Evolutionary conservation across 1,140 invertebrate species (phyloP), one percentile per base, ranked within the genome.

Genomic region (Apis cerana): DNA sequence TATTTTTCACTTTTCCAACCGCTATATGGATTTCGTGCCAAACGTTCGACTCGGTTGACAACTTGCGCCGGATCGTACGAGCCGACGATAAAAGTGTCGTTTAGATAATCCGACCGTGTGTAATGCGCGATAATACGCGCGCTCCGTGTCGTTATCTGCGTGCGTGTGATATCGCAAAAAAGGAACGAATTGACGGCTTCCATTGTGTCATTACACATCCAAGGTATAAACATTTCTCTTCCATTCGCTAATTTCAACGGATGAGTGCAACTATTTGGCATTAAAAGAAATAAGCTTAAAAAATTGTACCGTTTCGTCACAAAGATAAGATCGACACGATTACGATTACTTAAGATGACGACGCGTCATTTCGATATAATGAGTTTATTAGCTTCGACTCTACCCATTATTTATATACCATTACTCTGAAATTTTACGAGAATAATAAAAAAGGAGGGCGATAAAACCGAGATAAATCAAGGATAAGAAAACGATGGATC

Each of bases 1-100:
- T 84, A 77, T 69, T 65, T 87, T 87, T 87, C 86, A 84, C 82
- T 87, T 87, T 87, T 84, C 69, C 58, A 84, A 19, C 33, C 5
- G 33, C 69, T 87, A 74, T 81, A 84, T 69, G 68, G 74, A 87
- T 87, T 77, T 68, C 68, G 76, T 84, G 85, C 50, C 77, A 87
- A 84, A 68, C 78, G 64, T 64, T 69, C 75, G 50, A 61, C 67
- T 70, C 75, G 75, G 75, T 62, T 71, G 81, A 82, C 75, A 77
- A 61, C 58, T 78, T 62, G 56, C 65, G 27, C 75, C 17, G 81
- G 75, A 56, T 71, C 69, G 23, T 17, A 17, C 21, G 7, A 54
- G 5, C 52, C 43, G 59, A 12, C 65, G 67, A 70, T 78, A 82
- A 82, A 69, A 64, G 58, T 64, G 67, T 50, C 81, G 67, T 82